Evolutionary conservation across 1,140 invertebrate species (phyloP), one percentile per base, ranked within the genome.

Genomic region (Diabrotica undecimpunctata): DNA sequence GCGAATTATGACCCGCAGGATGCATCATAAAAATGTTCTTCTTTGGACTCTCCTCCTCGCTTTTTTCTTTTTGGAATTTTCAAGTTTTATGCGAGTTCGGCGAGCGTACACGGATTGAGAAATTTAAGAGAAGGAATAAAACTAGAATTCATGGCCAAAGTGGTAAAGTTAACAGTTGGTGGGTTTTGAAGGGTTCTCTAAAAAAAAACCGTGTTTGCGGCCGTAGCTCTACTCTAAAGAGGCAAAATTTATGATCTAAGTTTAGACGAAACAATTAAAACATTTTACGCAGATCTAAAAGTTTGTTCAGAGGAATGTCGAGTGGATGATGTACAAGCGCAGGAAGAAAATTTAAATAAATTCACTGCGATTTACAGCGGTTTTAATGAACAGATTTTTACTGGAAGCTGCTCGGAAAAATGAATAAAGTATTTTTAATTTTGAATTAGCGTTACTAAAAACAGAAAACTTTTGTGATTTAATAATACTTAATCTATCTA

Each of bases 81-180:
- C 8, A 46, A 46, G n/a, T 46, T 46, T 46, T 46, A 46, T 46
- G 41, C 41, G 41, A 46, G 41, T 46, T 46, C 41, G 37, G 51
- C 51, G n/a, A 53, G 51, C 51, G 51, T n/a, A n/a, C 51, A n/a
- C 51, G 7, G 51, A 53, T n/a, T 53, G 51, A 46, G n/a, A 46
- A 46, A 46, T 46, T 46, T 46, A 46, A 46, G 41, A 46, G 8
- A 8, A 46, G 41, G n/a, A 10, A 46, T 46, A 46, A 46, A 46
- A 46, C 8, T 46, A n/a, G 41, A 46, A 46, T 46, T 46, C 41
- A 46, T 46, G 41, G 41, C 8, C n/a, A 46, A 46, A 46, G 41
- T 46, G 41, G 41, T 46, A 46, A 46, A 46, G 41, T 46, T 46
- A 46, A 46, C n/a, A 46, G 41, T 46, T 46, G 41, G 8, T 46